Evolutionary conservation across 2,113 vertebrate species (phyloP), one percentile per base, ranked within the genome.

Genomic region (Platycercus adscitus): DNA sequence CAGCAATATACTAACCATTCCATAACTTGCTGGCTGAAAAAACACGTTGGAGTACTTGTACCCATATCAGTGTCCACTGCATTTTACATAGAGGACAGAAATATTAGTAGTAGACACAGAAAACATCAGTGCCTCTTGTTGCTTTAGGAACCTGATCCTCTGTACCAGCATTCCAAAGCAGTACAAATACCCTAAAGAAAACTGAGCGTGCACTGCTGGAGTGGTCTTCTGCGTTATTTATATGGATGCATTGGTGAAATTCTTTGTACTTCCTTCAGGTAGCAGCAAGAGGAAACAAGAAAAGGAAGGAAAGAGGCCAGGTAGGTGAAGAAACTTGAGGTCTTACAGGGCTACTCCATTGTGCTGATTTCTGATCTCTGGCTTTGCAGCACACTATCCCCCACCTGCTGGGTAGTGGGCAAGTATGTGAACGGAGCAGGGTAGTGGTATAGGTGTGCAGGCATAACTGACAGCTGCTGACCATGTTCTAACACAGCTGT

Each of bases 191-290:
- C 5, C 2, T 41, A 24, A 81, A 77, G 8, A 64, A 89, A 80
- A 61, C 0, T 2, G 14, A 44, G 4, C 3, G 1, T 31, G 24
- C 13, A 53, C 13, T n/a, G 49, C 37, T 56, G 28, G 9, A 65
- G 29, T 50, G 6, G 19, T 31, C 21, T n/a, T 46, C 10, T 8
- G 11, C 28, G 20, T 78, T 70, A n/a, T 81, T 91, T 66, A 52
- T 26, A 49, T 3, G 8, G 17, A 81, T 31, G 20, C 19, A 35
- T 1, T 9, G 4, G 14, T 78, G 66, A 80, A 60, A 65, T 47
- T 44, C 21, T 64, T 81, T 66, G 28, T 11, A 49, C 14, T 71
- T 61, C 37, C 35, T 56, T 55, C 26, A 65, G 8, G 6, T 4
- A 58, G 55, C 17, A 71, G n/a, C 10, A 9, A 43, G 24, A 53